Evolutionary conservation across 64 coral and sea anemone genomes (phyloP).

Genomic region (Cladopsammia gracilis): DNA sequence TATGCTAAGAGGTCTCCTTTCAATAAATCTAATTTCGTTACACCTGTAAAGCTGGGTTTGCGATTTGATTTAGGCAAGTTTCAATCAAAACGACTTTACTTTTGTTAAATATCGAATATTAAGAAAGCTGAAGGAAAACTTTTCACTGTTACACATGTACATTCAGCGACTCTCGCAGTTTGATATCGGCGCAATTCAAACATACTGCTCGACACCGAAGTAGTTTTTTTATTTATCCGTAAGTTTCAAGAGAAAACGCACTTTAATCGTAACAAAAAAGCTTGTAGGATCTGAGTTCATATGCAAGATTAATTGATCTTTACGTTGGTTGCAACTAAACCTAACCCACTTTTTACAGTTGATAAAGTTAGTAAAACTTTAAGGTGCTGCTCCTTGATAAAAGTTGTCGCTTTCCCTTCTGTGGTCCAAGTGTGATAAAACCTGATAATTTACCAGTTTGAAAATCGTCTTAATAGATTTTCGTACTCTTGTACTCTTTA

Average conservation of each 20-base stretch:
- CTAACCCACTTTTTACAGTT: neutral
- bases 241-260: neutral
- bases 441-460: too few species aligned
- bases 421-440: too few species aligned
- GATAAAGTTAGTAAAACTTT: neutral
- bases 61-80: neutral
- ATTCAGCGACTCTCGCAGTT: neutral
- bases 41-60: slow-evolving; percentile 54
- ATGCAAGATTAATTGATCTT: neutral
- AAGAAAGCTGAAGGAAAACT: neutral
- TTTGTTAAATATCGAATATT: neutral
- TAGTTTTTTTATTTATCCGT: too few species aligned
- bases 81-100: slow-evolving; percentile 1
- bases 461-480: too few species aligned
- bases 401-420: too few species aligned
- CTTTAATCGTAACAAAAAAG: slow-evolving; percentile 2
- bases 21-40: slow-evolving; percentile 2
- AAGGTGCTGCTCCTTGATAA: too few species aligned
- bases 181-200: too few species aligned
- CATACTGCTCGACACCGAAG: too few species aligned
- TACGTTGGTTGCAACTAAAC: neutral
- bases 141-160: neutral
- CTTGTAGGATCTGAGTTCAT: neutral
- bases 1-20: slow-evolving; percentile 3
- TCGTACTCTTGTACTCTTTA: too few species aligned